Conservation (phyloP, 2,113 vertebrate genomes). For the Anhinga rufa region DNA sequence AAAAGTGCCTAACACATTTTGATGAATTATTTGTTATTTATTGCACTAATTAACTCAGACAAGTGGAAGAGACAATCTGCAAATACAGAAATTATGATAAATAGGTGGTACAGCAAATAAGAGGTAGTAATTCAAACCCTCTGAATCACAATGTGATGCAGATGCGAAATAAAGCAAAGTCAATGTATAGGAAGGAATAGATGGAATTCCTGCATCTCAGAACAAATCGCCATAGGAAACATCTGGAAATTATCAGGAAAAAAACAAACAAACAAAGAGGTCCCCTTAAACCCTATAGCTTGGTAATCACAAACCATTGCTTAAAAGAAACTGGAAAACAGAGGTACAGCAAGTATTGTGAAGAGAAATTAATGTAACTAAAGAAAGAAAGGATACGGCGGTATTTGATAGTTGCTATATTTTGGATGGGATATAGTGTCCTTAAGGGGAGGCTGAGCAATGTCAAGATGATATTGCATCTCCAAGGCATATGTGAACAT, state of each 20-base stretch:
- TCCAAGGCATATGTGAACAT: neutral
- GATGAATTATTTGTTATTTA: neutral
- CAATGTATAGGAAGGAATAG: neutral
- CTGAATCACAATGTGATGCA: neutral
- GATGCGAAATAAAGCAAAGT: neutral
- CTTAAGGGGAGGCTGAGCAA: neutral
- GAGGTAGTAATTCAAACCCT: neutral
- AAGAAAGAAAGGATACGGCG: neutral
- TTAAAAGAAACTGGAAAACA: neutral
- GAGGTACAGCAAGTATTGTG: neutral
- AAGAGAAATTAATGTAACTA: neutral
- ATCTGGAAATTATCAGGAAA: conserved; percentile 31
- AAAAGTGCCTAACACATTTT: neutral
- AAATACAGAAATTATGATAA: neutral
- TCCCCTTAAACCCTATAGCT: neutral
- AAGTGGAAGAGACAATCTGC: neutral
- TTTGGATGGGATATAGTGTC: neutral
- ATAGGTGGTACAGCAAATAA: neutral
- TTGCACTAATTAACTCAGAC: neutral
- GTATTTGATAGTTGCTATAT: neutral
- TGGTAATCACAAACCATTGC: neutral
- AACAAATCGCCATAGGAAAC: neutral
- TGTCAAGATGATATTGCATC: neutral
- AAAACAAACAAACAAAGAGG: conserved; percentile 7
- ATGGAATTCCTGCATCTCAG: neutral